These are phyloP conservation scores for Enteromius fasciolatus DNA, from an alignment of 2,797 vertebrate species.

Conservation along the genomic window DNA sequence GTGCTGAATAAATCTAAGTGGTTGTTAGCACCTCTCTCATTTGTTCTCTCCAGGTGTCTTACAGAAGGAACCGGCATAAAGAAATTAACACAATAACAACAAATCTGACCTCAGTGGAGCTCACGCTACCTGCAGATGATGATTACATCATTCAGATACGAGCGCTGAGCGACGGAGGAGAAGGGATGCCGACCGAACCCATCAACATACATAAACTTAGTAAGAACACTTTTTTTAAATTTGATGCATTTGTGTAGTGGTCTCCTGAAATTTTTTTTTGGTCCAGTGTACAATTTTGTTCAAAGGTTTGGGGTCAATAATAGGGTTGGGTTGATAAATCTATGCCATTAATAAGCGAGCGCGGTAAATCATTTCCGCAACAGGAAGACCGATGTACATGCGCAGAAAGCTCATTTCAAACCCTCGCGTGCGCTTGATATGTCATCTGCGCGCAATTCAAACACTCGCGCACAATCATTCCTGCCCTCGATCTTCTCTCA, in stretches of 20 bases:
- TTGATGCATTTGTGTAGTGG: neutral
- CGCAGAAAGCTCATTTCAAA: no score
- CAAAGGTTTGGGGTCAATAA: neutral
- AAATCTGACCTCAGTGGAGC: conserved; percentile 82
- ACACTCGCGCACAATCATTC: no score
- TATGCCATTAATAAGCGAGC: no score
- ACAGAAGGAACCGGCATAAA: conserved; percentile 83
- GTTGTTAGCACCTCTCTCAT: conserved; percentile 31
- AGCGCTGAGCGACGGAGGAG: conserved; percentile 87
- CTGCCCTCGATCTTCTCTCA: no score
- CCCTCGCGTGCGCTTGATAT: no score
- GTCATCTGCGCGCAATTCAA: no score
- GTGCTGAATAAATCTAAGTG: conserved; percentile 18
- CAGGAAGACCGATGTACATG: no score
- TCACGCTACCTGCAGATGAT: conserved; percentile 82
- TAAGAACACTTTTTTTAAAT: conserved; percentile 68
- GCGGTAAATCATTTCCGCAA: no score
- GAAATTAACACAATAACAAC: conserved; percentile 80
- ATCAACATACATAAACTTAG: conserved; percentile 89
- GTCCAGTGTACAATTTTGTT: neutral
- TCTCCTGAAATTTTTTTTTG: neutral
- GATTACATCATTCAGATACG: conserved; percentile 89
- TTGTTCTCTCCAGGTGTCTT: conserved; percentile 81
- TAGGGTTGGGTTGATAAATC: no score
- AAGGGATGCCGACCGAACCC: conserved; percentile 87